Percentiles rank a stretch among this genome's conserved stretches.
phyloP scores from a whole-genome alignment of 2,888 invertebrate species.

The Auanema sp. region DNA sequence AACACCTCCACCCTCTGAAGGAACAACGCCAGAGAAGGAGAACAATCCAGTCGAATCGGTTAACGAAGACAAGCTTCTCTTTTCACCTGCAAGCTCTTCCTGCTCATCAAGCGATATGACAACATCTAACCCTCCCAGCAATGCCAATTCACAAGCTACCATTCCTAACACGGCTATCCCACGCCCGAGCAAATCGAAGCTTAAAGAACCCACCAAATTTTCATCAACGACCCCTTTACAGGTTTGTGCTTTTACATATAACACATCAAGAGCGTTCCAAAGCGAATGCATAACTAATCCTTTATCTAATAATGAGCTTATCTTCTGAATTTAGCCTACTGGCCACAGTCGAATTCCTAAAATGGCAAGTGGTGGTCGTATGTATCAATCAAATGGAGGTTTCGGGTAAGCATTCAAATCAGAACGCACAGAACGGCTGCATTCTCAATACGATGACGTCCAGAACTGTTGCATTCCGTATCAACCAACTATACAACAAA shows the following conservation, averaged over 20 bases:
- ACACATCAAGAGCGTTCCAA: too few relatives aligned
- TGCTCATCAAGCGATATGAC: too few relatives aligned
- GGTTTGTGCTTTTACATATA: constrained; percentile 2
- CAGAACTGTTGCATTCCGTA: too few relatives aligned
- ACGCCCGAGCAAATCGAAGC: not conserved
- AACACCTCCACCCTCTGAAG: constrained; percentile 17
- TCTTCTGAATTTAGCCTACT: constrained; percentile 16
- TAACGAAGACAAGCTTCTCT: constrained; percentile 9
- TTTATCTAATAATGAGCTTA: too few relatives aligned
- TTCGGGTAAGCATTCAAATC: too few relatives aligned
- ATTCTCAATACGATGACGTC: too few relatives aligned
- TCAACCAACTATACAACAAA: too few relatives aligned
- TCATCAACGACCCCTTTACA: not conserved
- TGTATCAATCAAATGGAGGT: not conserved
- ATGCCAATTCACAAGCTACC: not conserved
- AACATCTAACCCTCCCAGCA: too few relatives aligned
- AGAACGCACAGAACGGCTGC: too few relatives aligned
- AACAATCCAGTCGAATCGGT: not conserved
- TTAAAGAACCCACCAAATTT: not conserved
- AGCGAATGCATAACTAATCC: too few relatives aligned
- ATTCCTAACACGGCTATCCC: constrained; percentile 16
- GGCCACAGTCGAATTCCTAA: constrained; percentile 17
- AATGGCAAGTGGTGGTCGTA: constrained; percentile 18
- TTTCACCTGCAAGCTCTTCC: too few relatives aligned
- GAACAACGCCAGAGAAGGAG: constrained; percentile 11